These are phyloP conservation scores for Piaya cayana DNA, from an alignment of 2,113 vertebrate genomes.

Conservation along the genomic window DNA sequence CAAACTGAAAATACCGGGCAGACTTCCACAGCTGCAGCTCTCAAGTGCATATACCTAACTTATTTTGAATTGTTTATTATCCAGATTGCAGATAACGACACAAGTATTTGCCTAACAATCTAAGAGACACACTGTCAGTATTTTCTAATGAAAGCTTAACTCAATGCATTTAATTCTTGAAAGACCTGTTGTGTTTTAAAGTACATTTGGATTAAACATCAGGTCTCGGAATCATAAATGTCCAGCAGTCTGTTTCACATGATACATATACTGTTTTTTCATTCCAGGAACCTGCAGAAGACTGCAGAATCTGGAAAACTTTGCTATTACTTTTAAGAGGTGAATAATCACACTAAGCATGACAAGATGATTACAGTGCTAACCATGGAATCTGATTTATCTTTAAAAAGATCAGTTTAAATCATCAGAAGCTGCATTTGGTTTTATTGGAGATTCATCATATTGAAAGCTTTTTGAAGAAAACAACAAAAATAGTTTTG, in stretches of 20 bases:
- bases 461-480: constrained; percentile 66
- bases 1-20: neutral
- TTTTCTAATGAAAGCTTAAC: constrained; percentile 3
- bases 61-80: neutral
- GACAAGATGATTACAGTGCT: constrained; percentile 61
- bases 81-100: neutral
- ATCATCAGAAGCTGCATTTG: constrained; percentile 56
- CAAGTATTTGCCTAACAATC: constrained; percentile 7
- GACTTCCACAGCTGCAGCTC: neutral
- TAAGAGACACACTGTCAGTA: neutral
- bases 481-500: constrained; percentile 63
- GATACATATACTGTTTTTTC: neutral
- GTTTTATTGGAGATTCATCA: constrained; percentile 67
- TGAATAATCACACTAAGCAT: constrained; percentile 66
- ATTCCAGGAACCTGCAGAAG: constrained; percentile 34
- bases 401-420: constrained; percentile 62
- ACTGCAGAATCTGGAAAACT: constrained; percentile 50
- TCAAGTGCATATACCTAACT: neutral
- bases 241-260: neutral
- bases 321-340: constrained; percentile 56
- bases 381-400: constrained; percentile 59
- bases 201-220: neutral
- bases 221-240: neutral
- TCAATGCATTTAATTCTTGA: neutral
- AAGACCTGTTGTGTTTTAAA: constrained; percentile 19